These are phyloP conservation scores for Phacellophora camtschatica DNA, from an alignment of 30 jellyfish, hydroid and myxozoan genomes.

Conservation along the genomic window DNA sequence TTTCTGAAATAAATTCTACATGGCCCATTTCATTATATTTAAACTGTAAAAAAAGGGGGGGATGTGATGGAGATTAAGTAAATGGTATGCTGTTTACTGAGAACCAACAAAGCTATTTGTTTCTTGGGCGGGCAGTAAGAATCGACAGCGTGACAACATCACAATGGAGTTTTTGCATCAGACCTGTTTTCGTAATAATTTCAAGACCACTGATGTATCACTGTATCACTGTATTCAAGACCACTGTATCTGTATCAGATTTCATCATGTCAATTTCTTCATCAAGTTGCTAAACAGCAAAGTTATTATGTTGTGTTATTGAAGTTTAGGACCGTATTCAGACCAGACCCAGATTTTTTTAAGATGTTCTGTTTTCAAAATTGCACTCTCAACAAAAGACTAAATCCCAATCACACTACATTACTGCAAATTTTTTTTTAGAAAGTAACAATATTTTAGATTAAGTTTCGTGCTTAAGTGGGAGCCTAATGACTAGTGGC, in stretches of 20 bases:
- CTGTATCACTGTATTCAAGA: slow-evolving; percentile 21
- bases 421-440: background rate
- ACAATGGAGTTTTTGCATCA: background rate
- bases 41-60: no score
- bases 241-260: slow-evolving; percentile 16
- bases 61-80: no score
- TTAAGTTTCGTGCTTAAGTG: background rate
- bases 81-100: slow-evolving; percentile 19
- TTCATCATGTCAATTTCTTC: slow-evolving; percentile 51
- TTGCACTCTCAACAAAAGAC: background rate
- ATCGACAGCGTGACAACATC: background rate
- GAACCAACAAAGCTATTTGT: no score
- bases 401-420: background rate
- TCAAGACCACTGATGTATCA: slow-evolving; percentile 4
- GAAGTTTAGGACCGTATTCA: background rate
- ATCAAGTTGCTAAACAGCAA: slow-evolving; percentile 48
- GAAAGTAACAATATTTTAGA: background rate
- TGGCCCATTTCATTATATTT: no score
- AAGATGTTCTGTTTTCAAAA: no score
- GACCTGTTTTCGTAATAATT: slow-evolving; percentile 4
- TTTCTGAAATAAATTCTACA: no score
- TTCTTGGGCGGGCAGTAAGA: no score
- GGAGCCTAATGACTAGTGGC: background rate
- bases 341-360: background rate
- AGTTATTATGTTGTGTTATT: background rate